Evolutionary conservation across 2,888 invertebrate species (phyloP), one percentile per base, ranked within the genome.

Genomic region (Eupithecia subfuscata): DNA sequence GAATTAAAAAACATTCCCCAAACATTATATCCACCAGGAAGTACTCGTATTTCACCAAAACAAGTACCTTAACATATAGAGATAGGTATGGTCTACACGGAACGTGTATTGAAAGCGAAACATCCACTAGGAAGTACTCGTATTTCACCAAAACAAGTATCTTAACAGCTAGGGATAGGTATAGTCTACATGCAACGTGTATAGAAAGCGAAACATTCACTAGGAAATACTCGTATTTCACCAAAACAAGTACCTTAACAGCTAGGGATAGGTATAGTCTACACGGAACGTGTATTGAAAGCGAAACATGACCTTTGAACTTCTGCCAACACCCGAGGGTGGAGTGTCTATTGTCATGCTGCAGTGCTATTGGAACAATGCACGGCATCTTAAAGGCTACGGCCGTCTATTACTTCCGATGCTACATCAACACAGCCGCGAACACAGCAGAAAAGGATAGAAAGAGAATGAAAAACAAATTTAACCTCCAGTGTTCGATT

Each of bases 291-390:
- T 71, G 60, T 71, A 74, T 77, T 73, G 69, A 74, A 79, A 76
- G 37, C 37, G 56, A 78, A 74, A 74, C 63, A 60, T 68, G 71
- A 65, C 67, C 65, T 75, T 84, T 85, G 84, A 84, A 82, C 75
- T 68, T 56, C 56, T 73, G 85, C 86, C 85, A 86, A 85, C 70
- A 75, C 76, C 69, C 60, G 64, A 71, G 73, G 77, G 72, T 78
- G 70, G 7, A 68, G n/a, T 71, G 63, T 76, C 73, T 77, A 78
- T 79, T 75, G 64, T 72, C 70, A 71, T 75, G 71, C 14, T 48
- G 40, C 8, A 12, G 25, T 60, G 67, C 40, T 74, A 75, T 78
- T 72, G 70, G 14, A 75, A 63, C 22, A 67, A 78, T 78, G 67
- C 52, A 18, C 64, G 65, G 65, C 67, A 75, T 71, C 67, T 75